Evolutionary conservation across 1,140 invertebrate species (phyloP).

Genomic region (Lasioglossum albipes): DNA sequence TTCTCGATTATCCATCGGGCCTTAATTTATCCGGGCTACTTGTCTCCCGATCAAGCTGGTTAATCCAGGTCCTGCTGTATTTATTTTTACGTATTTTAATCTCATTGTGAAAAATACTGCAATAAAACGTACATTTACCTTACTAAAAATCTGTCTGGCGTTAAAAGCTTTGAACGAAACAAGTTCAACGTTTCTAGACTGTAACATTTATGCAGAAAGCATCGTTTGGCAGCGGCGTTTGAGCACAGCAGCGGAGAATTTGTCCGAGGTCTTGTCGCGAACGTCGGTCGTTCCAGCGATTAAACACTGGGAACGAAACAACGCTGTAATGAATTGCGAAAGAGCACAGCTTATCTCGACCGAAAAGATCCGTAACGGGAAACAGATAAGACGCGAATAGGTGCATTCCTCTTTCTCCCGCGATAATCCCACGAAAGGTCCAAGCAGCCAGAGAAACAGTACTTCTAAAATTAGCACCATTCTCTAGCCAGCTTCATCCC

Average conservation of each 20-base stretch:
- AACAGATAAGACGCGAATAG: slow-evolving; percentile 16
- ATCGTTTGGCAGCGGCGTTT: neutral
- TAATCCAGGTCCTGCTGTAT: no score
- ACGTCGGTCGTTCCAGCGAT: neutral
- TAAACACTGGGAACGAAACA: neutral
- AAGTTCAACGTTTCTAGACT: no score
- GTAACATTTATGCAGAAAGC: no score
- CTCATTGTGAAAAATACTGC: no score
- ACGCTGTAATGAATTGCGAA: neutral
- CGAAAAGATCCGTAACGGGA: neutral
- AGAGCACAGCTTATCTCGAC: neutral
- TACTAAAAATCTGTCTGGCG: no score
- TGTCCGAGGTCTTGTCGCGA: neutral
- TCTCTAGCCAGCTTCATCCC: slow-evolving; percentile 33
- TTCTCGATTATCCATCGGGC: no score
- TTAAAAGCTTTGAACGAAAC: no score
- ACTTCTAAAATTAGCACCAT: slow-evolving; percentile 46
- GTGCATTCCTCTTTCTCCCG: neutral
- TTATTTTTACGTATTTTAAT: no score
- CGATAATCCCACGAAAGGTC: slow-evolving; percentile 23
- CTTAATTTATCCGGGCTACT: no score
- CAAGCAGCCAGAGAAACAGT: slow-evolving; percentile 12
- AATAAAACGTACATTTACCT: no score
- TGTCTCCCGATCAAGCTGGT: no score
- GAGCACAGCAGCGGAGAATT: neutral